Evolutionary conservation across 92 coral and sea anemone genomes (phyloP).

Genomic region (Plumapathes pennacea): DNA sequence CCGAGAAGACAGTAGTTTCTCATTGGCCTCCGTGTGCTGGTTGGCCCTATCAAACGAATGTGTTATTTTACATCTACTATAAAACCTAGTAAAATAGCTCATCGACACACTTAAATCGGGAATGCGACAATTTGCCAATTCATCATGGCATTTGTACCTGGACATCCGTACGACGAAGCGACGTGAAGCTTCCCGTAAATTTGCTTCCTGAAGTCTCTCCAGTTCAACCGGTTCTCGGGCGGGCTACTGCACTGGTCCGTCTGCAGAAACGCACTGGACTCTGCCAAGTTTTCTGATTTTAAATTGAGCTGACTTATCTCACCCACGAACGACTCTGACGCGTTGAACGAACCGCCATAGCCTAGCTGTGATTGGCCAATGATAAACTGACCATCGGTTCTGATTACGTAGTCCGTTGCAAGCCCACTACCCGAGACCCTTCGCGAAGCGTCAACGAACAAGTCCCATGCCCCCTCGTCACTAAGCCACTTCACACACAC

Average conservation of each 20-base stretch:
- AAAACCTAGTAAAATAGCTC: no score
- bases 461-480: slow-evolving; percentile 4
- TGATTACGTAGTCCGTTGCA: background rate
- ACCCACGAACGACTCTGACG: background rate
- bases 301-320: slow-evolving; percentile 5
- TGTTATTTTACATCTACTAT: no score
- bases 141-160: no score
- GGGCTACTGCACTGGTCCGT: background rate
- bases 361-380: background rate
- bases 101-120: no score
- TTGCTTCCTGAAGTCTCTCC: slow-evolving; percentile 3
- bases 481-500: slow-evolving; percentile 38
- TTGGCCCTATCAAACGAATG: no score
- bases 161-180: no score
- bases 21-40: no score
- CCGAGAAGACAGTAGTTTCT: no score
- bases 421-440: background rate
- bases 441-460: slow-evolving; percentile 20
- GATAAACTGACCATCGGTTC: background rate
- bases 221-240: slow-evolving; percentile 4
- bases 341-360: background rate
- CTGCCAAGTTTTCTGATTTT: slow-evolving; percentile 1
- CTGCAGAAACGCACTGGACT: background rate
- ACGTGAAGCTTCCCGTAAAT: no score
- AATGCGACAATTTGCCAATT: no score